Conservation (phyloP, 2,888 invertebrate genomes). For the Phyto melanocephala region DNA sequence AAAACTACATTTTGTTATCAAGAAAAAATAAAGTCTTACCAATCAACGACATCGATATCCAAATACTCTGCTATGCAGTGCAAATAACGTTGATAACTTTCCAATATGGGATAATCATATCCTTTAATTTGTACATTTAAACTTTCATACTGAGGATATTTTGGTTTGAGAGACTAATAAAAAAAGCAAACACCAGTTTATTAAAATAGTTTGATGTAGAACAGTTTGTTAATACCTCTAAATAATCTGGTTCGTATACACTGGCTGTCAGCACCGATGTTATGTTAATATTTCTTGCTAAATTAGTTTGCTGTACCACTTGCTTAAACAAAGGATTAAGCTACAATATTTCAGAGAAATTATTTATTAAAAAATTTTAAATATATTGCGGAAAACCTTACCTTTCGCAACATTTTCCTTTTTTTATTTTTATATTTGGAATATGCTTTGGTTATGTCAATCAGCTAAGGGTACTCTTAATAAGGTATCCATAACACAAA, state of each 20-base stretch:
- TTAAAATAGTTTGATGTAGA: no score
- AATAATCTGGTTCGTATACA: slow-evolving; percentile 86
- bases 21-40: slow-evolving; percentile 81
- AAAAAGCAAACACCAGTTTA: no score
- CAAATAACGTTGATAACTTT: slow-evolving; percentile 88
- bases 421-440: no score
- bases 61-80: slow-evolving; percentile 86
- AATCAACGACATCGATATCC: slow-evolving; percentile 87
- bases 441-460: no score
- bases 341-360: neutral
- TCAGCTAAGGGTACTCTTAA: no score
- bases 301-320: neutral
- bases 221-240: slow-evolving; percentile 81
- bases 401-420: slow-evolving; percentile 53
- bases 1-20: no score
- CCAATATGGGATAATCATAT: slow-evolving; percentile 89
- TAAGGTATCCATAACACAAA: no score
- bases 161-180: slow-evolving; percentile 79
- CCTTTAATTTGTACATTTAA: slow-evolving; percentile 90
- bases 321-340: slow-evolving; percentile 20
- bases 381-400: slow-evolving; percentile 3
- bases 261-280: neutral
- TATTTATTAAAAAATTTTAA: neutral
- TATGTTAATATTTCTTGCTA: slow-evolving; percentile 2
- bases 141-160: slow-evolving; percentile 85